Evolutionary conservation across 37 sponge, comb jelly and placozoan species (phyloP).

Genomic region (Eunapius fragilis): DNA sequence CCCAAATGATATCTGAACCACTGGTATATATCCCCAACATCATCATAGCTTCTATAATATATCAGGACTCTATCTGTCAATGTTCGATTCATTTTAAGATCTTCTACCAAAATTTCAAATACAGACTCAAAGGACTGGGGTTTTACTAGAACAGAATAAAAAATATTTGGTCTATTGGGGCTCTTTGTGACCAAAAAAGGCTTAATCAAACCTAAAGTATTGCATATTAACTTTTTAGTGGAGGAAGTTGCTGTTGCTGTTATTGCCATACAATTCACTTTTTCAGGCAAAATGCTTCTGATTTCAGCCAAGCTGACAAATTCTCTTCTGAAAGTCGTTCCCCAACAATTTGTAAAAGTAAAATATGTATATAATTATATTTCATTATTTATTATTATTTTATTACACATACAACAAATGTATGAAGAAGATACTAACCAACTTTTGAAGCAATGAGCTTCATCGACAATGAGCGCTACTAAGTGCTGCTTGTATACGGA

Average conservation of each 20-base stretch:
- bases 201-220: background rate
- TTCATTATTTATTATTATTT: too few relatives aligned
- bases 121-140: background rate
- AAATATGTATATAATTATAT: too few relatives aligned
- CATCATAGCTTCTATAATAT: background rate
- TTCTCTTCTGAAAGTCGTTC: slow-evolving; percentile 1
- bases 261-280: background rate
- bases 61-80: background rate
- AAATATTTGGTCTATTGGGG: background rate
- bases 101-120: background rate
- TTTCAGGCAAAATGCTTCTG: background rate
- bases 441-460: slow-evolving; percentile 16
- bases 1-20: background rate
- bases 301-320: background rate
- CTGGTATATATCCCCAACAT: background rate
- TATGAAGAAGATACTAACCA: background rate
- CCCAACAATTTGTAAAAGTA: background rate
- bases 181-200: background rate
- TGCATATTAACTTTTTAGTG: background rate
- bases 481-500: slow-evolving; percentile 5
- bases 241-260: slow-evolving; percentile 11
- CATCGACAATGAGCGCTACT: slow-evolving; percentile 13
- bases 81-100: background rate
- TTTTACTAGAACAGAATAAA: background rate
- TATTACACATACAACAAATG: too few relatives aligned